A percentile compares a stretch with the other conserved stretches of the same genome.
Conservation (phyloP, 2,113 vertebrate species). For the Myxocyprinus asiaticus region DNA sequence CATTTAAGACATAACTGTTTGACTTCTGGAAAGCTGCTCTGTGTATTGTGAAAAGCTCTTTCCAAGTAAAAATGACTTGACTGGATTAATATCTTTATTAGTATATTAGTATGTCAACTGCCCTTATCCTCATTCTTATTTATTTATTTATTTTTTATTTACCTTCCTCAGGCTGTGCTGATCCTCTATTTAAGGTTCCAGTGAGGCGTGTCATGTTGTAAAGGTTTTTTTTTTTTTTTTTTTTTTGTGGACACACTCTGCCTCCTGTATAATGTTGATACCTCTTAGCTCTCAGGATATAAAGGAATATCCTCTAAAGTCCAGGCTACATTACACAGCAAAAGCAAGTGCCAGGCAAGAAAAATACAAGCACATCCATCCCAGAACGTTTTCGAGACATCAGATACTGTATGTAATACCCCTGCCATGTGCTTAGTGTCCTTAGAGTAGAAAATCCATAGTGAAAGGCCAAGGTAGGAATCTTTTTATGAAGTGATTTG, state of each 20-base stretch:
- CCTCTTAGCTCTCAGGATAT: slow-evolving; percentile 37
- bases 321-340: slow-evolving; percentile 24
- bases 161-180: neutral
- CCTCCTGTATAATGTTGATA: slow-evolving; percentile 42
- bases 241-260: slow-evolving; percentile 22
- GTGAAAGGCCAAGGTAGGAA: slow-evolving; percentile 37
- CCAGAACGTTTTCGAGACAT: slow-evolving; percentile 42
- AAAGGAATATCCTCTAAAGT: slow-evolving; percentile 37
- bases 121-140: too few species aligned
- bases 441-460: slow-evolving; percentile 45
- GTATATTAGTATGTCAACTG: too few species aligned
- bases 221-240: too few species aligned
- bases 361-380: slow-evolving; percentile 40
- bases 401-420: slow-evolving; percentile 44
- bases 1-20: too few species aligned
- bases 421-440: slow-evolving; percentile 33
- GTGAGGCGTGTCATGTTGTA: neutral
- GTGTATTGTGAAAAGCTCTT: too few species aligned
- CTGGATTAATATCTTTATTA: too few species aligned
- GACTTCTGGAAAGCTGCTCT: too few species aligned
- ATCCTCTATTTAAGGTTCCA: neutral
- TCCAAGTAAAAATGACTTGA: too few species aligned
- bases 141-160: neutral
- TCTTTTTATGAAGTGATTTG: slow-evolving; percentile 43
- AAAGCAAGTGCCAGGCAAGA: slow-evolving; percentile 47